phyloP scores from a whole-genome alignment of 1,140 invertebrate genomes.

The Ganaspis sp. region DNA sequence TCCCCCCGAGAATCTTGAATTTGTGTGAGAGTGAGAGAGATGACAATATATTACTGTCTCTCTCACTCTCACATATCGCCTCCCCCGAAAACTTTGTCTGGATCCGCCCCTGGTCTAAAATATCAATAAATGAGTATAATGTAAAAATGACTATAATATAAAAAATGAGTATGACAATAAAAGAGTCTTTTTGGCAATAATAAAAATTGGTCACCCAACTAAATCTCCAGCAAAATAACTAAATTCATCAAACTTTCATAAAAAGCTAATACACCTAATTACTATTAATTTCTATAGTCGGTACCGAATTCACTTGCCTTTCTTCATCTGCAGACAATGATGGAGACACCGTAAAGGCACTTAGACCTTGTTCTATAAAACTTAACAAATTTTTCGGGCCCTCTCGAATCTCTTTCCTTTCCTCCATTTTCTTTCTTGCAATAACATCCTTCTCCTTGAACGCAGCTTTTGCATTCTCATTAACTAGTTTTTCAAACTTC shows the following conservation, averaged over 20 bases:
- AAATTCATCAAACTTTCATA: background rate
- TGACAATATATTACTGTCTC: too few species aligned
- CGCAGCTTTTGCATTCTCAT: conserved; percentile 54
- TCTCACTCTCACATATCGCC: too few species aligned
- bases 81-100: too few species aligned
- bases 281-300: conserved; percentile 56
- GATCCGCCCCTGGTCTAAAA: too few species aligned
- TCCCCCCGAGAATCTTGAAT: too few species aligned
- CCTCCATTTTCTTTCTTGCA: conserved; percentile 41
- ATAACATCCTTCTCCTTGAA: conserved; percentile 34
- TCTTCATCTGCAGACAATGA: conserved; percentile 40
- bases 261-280: conserved; percentile 43
- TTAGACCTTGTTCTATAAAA: conserved; percentile 60
- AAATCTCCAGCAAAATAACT: conserved; percentile 21
- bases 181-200: too few species aligned
- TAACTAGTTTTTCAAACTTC: conserved; percentile 62
- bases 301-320: conserved; percentile 48
- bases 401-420: conserved; percentile 45
- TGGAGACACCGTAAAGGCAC: conserved; percentile 54
- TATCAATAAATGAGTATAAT: too few species aligned
- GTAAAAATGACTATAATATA: too few species aligned
- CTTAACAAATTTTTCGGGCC: conserved; percentile 56
- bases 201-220: background rate
- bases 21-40: too few species aligned
- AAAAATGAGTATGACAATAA: too few species aligned